Evolutionary conservation across 1,140 invertebrate genomes (phyloP).

Genomic region (Orius insidiosus): DNA sequence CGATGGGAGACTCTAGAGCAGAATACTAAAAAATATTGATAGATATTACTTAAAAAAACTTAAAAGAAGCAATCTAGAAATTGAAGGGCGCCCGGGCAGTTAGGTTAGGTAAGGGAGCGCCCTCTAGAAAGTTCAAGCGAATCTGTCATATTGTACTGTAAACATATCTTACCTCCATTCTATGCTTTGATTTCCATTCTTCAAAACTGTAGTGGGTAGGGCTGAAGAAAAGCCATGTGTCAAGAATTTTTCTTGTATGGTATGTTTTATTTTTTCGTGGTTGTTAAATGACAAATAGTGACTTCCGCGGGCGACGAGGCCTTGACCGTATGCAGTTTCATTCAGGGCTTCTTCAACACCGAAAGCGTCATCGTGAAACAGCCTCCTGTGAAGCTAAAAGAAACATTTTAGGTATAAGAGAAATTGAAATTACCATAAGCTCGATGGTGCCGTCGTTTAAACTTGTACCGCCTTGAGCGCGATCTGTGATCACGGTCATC

Average conservation of each 20-base stretch:
- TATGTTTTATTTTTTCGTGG: constrained; percentile 21
- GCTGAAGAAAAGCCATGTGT: constrained; percentile 30
- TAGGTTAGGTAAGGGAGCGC: too few species aligned
- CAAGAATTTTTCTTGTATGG: constrained; percentile 24
- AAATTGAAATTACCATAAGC: too few species aligned
- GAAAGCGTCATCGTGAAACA: constrained; percentile 76
- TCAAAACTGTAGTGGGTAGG: constrained; percentile 25
- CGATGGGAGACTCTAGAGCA: constrained; percentile 35
- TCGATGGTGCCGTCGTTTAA: constrained; percentile 55
- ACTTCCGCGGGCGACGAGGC: constrained; percentile 64
- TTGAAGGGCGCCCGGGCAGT: too few species aligned
- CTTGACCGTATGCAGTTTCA: constrained; percentile 59
- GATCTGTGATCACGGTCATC: constrained; percentile 52
- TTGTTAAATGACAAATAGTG: constrained; percentile 41
- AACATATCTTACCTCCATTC: constrained; percentile 30
- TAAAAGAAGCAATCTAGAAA: too few species aligned
- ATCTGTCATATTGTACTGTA: too few species aligned
- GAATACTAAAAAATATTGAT: constrained; percentile 25
- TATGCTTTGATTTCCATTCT: constrained; percentile 26
- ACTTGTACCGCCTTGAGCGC: constrained; percentile 73
- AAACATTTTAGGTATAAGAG: too few species aligned
- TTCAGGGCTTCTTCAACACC: constrained; percentile 86
- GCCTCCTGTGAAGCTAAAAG: constrained; percentile 75
- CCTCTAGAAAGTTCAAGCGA: too few species aligned
- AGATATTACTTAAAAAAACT: too few species aligned